Conservation (phyloP, 2,113 vertebrate species). For the Macquaria ambigua region DNA sequence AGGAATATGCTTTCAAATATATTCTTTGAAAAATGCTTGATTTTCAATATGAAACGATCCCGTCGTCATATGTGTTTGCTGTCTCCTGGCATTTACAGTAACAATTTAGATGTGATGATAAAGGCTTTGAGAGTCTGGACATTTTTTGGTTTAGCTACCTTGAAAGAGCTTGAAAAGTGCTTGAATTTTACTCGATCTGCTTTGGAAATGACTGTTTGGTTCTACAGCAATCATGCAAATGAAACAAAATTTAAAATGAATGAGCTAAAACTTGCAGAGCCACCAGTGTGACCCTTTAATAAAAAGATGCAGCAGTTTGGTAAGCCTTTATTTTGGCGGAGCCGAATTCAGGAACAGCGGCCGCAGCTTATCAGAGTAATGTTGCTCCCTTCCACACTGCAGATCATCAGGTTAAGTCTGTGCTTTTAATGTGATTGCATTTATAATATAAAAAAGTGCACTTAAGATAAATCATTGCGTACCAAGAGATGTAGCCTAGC, state of each 20-base stretch:
- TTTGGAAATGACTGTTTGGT: neutral
- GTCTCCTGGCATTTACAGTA: too few species aligned
- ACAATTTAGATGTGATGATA: too few species aligned
- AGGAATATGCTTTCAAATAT: too few species aligned
- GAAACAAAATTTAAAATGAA: neutral
- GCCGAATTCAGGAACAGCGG: slow-evolving; percentile 10
- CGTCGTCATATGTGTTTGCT: too few species aligned
- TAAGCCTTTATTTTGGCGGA: neutral
- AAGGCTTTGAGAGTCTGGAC: too few species aligned
- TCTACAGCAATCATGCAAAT: neutral
- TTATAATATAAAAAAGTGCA: slow-evolving; percentile 49
- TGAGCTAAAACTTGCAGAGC: slow-evolving; percentile 1
- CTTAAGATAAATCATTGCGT: slow-evolving; percentile 55
- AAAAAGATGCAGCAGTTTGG: neutral
- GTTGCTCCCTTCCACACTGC: neutral
- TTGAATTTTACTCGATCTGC: neutral
- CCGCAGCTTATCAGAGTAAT: slow-evolving; percentile 19
- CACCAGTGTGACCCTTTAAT: neutral
- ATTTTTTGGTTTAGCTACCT: too few species aligned
- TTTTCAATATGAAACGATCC: too few species aligned
- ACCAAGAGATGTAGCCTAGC: slow-evolving; percentile 65
- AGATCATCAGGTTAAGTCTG: neutral
- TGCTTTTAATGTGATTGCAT: slow-evolving; percentile 61
- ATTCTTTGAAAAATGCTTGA: too few species aligned
- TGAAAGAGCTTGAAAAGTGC: too few species aligned